Evolutionary conservation across 1,140 invertebrate species (phyloP), one percentile per base, ranked within the genome.

Genomic region (Meloidogyne chitwoodi): DNA sequence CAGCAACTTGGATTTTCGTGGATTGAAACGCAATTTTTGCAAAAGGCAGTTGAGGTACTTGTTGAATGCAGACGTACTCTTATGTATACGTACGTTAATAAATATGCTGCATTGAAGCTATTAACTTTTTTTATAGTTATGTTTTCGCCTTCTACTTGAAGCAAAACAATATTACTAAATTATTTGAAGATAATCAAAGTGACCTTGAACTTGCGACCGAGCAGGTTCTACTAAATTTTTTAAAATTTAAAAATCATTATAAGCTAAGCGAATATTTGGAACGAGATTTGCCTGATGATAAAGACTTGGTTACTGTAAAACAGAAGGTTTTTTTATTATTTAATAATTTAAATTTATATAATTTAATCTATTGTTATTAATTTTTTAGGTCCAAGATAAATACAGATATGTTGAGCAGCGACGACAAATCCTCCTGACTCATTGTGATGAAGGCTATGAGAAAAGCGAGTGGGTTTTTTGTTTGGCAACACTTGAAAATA

Each of bases 121-220:
- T 2, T 62, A n/a, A 22, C 4, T 62, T 22, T n/a, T 19, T 70
- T 98, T 73, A 27, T n/a, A 73, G 70, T 19, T 73, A 98, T 88
- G 95, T 97, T 69, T 99, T 99, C 91, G 96, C 96, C 83, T 99
- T 96, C 89, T 99, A 98, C 88, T 91, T 98, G 83, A 91, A 92
- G 86, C 96, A 95, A 90, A 98, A 96, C 90, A 98, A 99, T 90
- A 95, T 98, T 88, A 96, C 94, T 84, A 93, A 94, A 88, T 95
- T 99, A 85, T 99, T 98, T 90, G 95, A 98, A 88, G 94, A 96
- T 88, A 99, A 99, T 91, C 96, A 99, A 91, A 93, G 93, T 87
- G 96, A 99, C 91, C 90, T 99, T 77, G 96, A 98, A 89, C 93
- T 93, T 83, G 94, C 95, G 68, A 98, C 95, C 10, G 96, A 99